Evolutionary conservation across 1,140 invertebrate genomes (phyloP), one percentile per base, ranked within the genome.

Genomic region (Procambarus virginalis): DNA sequence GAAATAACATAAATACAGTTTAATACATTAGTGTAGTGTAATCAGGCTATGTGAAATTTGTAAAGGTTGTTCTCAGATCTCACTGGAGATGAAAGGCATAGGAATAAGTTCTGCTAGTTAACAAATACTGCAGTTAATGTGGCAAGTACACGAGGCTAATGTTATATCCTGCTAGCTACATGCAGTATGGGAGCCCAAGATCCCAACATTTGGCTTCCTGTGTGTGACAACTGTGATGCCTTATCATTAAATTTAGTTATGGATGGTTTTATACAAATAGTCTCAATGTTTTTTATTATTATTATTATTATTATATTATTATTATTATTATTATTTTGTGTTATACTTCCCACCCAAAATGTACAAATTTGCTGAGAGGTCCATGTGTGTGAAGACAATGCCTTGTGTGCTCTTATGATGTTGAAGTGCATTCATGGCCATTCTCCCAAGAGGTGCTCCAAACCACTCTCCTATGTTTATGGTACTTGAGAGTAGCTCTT

Each of bases 311-410:
- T 58, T 58, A 58, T 58, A 58, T 58, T 58, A 58, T 64, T 64
- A 64, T 64, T 12, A 64, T 85, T 85, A 85, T 83, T 83, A 70
- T 70, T 70, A 64, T 64, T 48, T 89, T 89, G 60, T 89, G 75
- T 87, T 87, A 80, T 87, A 80, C 60, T 87, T 87, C 85, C 85
- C 85, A 87, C 85, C 86, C 86, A 89, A 82, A 89, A 89, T 82
- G 86, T 89, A 89, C 86, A 89, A 89, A 89, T 89, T 89, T 89
- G 80, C 84, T 89, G 86, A 89, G 86, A 89, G 86, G 86, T 89
- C 86, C 86, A 89, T 89, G 80, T 82, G 68, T 89, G 86, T 89
- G 79, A 89, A 89, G 86, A 83, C 86, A 83, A 82, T 89, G 86
- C 86, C 86, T 89, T 83, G 86, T 89, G 86, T 89, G 86, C 86